Base-by-base conservation (phyloP, 2,797 vertebrate species). In the Chromis chromis region DNA sequence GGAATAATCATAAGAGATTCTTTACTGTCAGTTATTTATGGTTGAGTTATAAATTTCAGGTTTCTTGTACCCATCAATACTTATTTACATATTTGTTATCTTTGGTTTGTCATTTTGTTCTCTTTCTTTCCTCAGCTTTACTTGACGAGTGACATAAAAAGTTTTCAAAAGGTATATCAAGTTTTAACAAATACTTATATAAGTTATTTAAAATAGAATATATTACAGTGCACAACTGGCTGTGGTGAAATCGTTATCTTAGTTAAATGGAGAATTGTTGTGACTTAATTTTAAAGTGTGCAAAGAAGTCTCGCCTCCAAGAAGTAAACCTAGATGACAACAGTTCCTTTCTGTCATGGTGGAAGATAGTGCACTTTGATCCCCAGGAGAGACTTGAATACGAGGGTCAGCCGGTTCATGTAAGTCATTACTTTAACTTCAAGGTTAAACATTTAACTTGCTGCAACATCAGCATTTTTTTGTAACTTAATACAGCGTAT, bases 371-470 rank as follows among this genome's bases (percentile, higher is more conserved):
- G 56, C 92, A 94, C 88, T 86, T 95, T 40, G 94, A 99, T 74
- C 98, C 97, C 6, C 95, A 96, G 82, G 87, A 97, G 49, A 95
- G 96, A 22, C 86, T 99, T 42, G 98, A 98, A 78, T 59, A 94
- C 0, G 96, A 98, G 84, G 97, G 96, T 53, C 86, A 84, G 24
- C 96, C 96, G 1, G 91, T 98, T 16, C 94, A 76, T 79, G 97
- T 99, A 93, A 94, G 96, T 76, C 27, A 63, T 61, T 9, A 27
- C n/a, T 42, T 1, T 4, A 2, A 4, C n/a, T 54, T 22, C 0
- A 17, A 52, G 31, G 16, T 81, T 72, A 46, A 76, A 27, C 5
- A 60, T 42, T 82, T 33, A 11, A 65, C 19, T 28, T 54, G 21
- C 13, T 7, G 4, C 16, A 67, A 25, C 14, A 46, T 44, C 25